phyloP scores from a whole-genome alignment of 2,113 vertebrate species.

The Thunnus thynnus region DNA sequence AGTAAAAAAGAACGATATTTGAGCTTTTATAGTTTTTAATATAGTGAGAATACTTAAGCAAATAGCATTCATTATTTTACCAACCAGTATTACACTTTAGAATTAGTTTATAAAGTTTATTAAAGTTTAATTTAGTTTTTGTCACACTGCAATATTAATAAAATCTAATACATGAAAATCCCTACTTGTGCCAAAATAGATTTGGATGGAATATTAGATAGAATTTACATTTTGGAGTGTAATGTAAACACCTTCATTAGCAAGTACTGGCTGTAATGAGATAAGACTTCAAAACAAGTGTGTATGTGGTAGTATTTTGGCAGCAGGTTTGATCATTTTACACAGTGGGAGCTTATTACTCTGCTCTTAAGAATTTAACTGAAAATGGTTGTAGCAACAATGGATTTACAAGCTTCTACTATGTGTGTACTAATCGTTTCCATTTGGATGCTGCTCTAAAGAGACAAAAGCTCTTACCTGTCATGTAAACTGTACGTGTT shows the following conservation, averaged over 20 bases:
- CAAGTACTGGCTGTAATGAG: neutral
- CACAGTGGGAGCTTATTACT: neutral
- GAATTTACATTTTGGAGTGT: neutral
- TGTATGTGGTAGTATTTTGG: neutral
- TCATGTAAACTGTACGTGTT: constrained; percentile 20
- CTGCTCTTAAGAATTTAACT: constrained; percentile 1
- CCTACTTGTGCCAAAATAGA: neutral
- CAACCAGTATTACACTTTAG: too few relatives aligned
- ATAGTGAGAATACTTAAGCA: too few relatives aligned
- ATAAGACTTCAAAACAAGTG: neutral
- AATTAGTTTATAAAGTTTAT: too few relatives aligned
- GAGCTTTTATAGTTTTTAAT: too few relatives aligned
- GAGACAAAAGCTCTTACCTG: constrained; percentile 20
- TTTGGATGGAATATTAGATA: too few relatives aligned
- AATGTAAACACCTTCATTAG: neutral
- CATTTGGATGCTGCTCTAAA: neutral
- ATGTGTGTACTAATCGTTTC: constrained; percentile 10
- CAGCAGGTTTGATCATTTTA: constrained; percentile 10
- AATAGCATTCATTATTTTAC: too few relatives aligned
- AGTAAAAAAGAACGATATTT: neutral
- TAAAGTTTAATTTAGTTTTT: neutral
- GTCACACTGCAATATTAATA: neutral
- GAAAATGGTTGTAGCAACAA: constrained; percentile 3
- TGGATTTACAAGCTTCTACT: neutral
- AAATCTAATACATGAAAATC: neutral